Evolutionary conservation across 1,140 invertebrate genomes (phyloP).

Genomic region (Orius laevigatus): DNA sequence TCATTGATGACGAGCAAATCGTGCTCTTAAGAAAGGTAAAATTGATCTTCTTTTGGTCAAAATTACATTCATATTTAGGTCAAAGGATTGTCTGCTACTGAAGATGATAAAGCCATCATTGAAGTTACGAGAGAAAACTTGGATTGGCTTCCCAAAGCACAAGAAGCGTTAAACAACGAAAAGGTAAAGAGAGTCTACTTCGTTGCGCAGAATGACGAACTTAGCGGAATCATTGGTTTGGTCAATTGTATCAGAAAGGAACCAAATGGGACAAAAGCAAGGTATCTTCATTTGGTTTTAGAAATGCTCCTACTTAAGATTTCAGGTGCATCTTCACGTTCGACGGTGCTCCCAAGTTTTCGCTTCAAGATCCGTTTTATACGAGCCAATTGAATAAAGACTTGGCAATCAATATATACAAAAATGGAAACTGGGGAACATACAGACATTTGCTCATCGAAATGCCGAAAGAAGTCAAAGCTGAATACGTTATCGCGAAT

Average conservation of each 20-base stretch:
- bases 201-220: conserved; percentile 39
- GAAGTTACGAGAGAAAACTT: conserved; percentile 27
- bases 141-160: conserved; percentile 17
- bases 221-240: conserved; percentile 71
- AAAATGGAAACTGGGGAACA: conserved; percentile 60
- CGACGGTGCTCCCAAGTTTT: conserved; percentile 48
- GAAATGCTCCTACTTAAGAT: not conserved
- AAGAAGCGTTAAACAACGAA: conserved; percentile 35
- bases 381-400: conserved; percentile 48
- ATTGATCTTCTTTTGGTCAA: too few species aligned
- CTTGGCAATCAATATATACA: conserved; percentile 64
- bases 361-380: conserved; percentile 43
- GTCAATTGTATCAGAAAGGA: conserved; percentile 56
- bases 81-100: not conserved
- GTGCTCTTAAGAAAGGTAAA: conserved; percentile 18
- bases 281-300: conserved; percentile 19
- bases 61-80: not conserved
- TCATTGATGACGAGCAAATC: conserved; percentile 14
- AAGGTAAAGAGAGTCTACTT: conserved; percentile 32
- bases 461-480: conserved; percentile 27
- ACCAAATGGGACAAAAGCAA: conserved; percentile 38
- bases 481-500: conserved; percentile 60
- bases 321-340: conserved; percentile 43
- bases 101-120: conserved; percentile 18
- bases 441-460: conserved; percentile 50